These are phyloP conservation scores for Naso thynnoides DNA, from an alignment of 2,797 vertebrate species.

Conservation along the genomic window DNA sequence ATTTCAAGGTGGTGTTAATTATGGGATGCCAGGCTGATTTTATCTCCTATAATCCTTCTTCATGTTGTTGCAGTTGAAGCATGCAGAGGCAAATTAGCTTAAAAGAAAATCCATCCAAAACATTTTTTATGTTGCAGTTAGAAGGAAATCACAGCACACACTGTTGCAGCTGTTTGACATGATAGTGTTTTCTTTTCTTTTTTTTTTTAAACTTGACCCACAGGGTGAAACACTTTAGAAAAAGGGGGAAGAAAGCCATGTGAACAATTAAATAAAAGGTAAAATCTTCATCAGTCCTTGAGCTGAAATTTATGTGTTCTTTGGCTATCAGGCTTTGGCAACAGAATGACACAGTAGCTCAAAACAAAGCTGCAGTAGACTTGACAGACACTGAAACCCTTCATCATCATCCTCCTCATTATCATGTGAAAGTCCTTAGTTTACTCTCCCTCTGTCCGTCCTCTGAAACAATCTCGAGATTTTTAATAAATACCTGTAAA, in stretches of 20 bases:
- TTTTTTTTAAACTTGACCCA: constrained; percentile 54
- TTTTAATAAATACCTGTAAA: constrained; percentile 84
- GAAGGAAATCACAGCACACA: constrained; percentile 44
- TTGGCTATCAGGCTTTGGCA: constrained; percentile 98
- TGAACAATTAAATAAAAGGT: constrained; percentile 68
- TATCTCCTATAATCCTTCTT: constrained; percentile 5
- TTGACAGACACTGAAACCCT: constrained; percentile 79
- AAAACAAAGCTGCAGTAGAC: constrained; percentile 86
- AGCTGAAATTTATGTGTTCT: constrained; percentile 92
- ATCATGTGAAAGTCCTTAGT: constrained; percentile 58
- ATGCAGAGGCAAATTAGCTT: constrained; percentile 49
- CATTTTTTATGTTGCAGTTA: constrained; percentile 41
- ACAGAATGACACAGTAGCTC: constrained; percentile 89
- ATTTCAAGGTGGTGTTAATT: constrained; percentile 2
- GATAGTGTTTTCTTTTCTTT: constrained; percentile 29
- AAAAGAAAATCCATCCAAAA: constrained; percentile 40
- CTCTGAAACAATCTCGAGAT: constrained; percentile 73
- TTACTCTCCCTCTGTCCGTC: constrained; percentile 42
- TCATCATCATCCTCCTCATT: constrained; percentile 35
- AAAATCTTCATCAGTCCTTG: constrained; percentile 81
- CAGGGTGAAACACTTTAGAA: constrained; percentile 71
- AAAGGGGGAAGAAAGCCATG: constrained; percentile 41
- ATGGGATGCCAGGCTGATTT: constrained; percentile 14
- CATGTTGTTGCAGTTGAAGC: constrained; percentile 41
- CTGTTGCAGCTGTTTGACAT: constrained; percentile 62